phyloP scores from a whole-genome alignment of 2,113 vertebrate species.

The Puffinus mauretanicus region DNA sequence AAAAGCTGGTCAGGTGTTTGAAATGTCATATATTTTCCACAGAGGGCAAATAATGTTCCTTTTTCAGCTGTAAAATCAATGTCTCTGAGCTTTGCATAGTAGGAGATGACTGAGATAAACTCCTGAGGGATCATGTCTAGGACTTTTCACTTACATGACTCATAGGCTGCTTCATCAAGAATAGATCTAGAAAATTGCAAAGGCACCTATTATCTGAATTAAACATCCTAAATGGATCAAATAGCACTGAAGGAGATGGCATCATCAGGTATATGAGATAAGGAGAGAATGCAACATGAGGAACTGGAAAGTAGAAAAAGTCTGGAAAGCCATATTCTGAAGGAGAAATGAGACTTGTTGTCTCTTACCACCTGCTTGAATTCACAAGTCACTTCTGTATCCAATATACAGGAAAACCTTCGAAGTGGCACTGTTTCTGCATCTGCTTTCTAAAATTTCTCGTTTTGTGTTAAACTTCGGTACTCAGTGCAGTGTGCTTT shows the following conservation, averaged over 20 bases:
- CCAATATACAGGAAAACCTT: not conserved
- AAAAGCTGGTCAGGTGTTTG: not conserved
- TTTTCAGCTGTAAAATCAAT: not conserved
- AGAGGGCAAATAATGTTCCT: not conserved
- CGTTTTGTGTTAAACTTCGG: not conserved
- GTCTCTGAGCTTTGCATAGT: not conserved
- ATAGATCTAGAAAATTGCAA: not conserved
- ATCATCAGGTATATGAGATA: not conserved
- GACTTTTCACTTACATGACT: not conserved
- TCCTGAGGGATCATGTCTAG: not conserved
- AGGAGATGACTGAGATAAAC: not conserved
- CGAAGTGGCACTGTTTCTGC: not conserved
- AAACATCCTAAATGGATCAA: not conserved
- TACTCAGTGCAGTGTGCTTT: not conserved
- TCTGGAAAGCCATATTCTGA: not conserved
- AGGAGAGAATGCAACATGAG: not conserved
- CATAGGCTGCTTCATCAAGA: not conserved
- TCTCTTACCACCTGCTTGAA: not conserved
- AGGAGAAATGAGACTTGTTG: not conserved
- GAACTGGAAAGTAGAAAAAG: not conserved
- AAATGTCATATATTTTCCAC: not conserved
- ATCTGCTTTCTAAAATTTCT: slow-evolving; percentile 6
- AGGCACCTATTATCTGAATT: not conserved
- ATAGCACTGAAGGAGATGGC: not conserved
- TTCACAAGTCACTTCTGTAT: not conserved